Evolutionary conservation across 2,797 vertebrate species (phyloP).

Genomic region (Onychomys arenicola): DNA sequence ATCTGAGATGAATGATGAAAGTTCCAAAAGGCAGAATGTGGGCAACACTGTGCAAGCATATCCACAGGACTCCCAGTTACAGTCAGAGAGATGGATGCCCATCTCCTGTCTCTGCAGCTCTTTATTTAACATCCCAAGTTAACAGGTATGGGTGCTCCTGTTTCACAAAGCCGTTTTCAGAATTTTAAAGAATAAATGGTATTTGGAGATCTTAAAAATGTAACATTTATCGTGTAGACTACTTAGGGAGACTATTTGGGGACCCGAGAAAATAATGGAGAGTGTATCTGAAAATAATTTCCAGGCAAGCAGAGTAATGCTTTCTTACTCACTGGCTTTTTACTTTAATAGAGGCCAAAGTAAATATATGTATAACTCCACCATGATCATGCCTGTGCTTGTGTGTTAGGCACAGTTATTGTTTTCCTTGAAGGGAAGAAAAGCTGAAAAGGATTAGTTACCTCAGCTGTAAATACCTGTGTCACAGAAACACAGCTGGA

Average conservation of each 20-base stretch:
- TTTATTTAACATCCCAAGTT: slow-evolving; percentile 74
- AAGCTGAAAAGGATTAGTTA: slow-evolving; percentile 73
- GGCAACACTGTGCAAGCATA: slow-evolving; percentile 14
- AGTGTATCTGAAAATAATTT: slow-evolving; percentile 56
- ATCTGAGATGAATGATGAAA: slow-evolving; percentile 63
- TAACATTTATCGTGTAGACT: slow-evolving; percentile 57
- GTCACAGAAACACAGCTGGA: slow-evolving; percentile 82
- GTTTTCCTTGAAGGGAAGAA: slow-evolving; percentile 75
- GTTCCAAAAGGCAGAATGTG: slow-evolving; percentile 51
- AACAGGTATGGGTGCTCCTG: slow-evolving; percentile 79
- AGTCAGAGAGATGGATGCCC: slow-evolving; percentile 73
- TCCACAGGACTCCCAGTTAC: slow-evolving; percentile 70
- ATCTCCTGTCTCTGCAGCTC: slow-evolving; percentile 66
- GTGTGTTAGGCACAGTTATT: slow-evolving; percentile 50
- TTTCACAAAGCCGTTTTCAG: slow-evolving; percentile 75
- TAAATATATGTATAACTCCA: slow-evolving; percentile 62
- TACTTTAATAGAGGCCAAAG: slow-evolving; percentile 72
- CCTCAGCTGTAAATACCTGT: slow-evolving; percentile 80
- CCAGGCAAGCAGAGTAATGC: slow-evolving; percentile 57
- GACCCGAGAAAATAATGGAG: slow-evolving; percentile 70
- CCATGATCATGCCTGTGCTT: slow-evolving; percentile 52
- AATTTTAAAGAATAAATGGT: slow-evolving; percentile 65
- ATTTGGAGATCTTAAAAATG: slow-evolving; percentile 60
- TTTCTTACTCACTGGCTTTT: slow-evolving; percentile 3
- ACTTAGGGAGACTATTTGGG: slow-evolving; percentile 75